Base-by-base conservation (phyloP, 2,888 invertebrate species). In the Drymonia ruficornis region DNA sequence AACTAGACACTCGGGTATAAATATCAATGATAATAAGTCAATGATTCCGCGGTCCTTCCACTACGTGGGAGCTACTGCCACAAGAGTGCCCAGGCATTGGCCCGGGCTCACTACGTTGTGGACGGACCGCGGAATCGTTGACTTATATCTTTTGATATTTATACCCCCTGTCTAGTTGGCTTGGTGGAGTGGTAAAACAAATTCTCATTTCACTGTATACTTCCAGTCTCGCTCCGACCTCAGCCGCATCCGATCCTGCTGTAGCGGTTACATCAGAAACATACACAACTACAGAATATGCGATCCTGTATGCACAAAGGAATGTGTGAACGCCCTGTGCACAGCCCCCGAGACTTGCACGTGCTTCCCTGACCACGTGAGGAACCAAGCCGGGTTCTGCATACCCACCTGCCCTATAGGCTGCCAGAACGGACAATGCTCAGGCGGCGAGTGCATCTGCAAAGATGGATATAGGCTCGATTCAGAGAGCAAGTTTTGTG, bases 221-320 rank as follows among this genome's bases (percentile, higher is more conserved):
- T 76, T 74, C 1, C 82, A 95, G 95, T 93, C 95, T 0, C 88
- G 93, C 1, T 84, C 95, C 7, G 93, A 94, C 19, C 91, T 94
- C 70, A 96, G 95, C 73, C 94, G 93, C 58, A 94, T 96, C 67
- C 91, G 95, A 61, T 92, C 95, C 23, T 97, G 97, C 76, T 97
- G 97, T 76, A 93, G 94, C 0, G 96, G 96, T 15, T 96, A 95
- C 83, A 89, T 92, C 58, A 93, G 94, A 12, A 94, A 95, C 78
- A 86, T 91, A 7, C 93, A 93, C 76, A 91, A 89, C 76, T 87
- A 67, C 67, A 93, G 88, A 3, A 89, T 91, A 50, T 96, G 96
- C 74, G 94, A 94, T 44, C 94, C 95, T 0, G 86, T 94, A 15
- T 96, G 96, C 74, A 87, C 89, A 0, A 80, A 89, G 19, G 94